Evolutionary conservation across 2,797 vertebrate species (phyloP).

Genomic region (Mormyrus proboscirostris): DNA sequence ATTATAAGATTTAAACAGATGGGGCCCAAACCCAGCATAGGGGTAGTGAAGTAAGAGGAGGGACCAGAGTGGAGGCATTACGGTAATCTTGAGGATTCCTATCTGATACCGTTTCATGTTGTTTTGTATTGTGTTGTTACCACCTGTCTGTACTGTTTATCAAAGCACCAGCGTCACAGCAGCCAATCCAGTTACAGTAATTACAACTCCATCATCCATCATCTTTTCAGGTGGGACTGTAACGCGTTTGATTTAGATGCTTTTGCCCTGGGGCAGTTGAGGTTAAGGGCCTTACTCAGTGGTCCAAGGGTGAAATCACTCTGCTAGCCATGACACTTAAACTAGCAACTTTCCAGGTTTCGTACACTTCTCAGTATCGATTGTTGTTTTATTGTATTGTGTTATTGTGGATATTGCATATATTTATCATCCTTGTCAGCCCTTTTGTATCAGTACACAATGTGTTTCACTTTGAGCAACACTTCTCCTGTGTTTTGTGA

Average conservation of each 20-base stretch:
- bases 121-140: background rate
- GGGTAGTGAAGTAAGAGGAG: background rate
- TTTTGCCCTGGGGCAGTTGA: background rate
- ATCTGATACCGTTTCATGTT: background rate
- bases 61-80: background rate
- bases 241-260: background rate
- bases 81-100: background rate
- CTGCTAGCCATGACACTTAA: background rate
- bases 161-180: background rate
- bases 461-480: background rate
- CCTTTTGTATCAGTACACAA: background rate
- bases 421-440: background rate
- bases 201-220: background rate
- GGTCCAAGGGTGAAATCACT: background rate
- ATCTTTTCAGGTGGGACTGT: background rate
- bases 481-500: background rate
- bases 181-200: background rate
- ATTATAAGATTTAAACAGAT: background rate
- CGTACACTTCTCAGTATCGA: background rate
- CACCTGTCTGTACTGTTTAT: background rate
- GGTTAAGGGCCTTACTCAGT: background rate
- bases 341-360: background rate
- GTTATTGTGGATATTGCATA: background rate
- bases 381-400: background rate
- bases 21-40: background rate